Conservation (phyloP, 2,113 vertebrate species). For the Trochalopteron elliotii region DNA sequence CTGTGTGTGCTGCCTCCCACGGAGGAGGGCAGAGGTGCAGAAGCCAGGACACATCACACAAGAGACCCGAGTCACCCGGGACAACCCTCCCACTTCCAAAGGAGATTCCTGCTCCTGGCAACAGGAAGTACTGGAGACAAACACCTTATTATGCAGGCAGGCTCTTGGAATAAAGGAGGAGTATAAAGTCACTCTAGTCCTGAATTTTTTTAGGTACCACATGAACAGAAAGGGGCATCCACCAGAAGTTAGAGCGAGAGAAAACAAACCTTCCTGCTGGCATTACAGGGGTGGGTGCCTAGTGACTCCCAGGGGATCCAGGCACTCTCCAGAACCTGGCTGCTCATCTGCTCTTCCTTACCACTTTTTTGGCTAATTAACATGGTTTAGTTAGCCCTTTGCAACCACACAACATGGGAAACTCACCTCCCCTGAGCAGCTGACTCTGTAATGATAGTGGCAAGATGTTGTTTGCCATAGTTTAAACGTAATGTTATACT, state of each 20-base stretch:
- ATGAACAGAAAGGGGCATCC: not conserved
- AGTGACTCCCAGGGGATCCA: fast-evolving
- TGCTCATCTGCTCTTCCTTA: not conserved
- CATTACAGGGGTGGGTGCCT: not conserved
- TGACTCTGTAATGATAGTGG: not conserved
- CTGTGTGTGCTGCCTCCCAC: too few species aligned
- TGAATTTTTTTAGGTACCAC: not conserved
- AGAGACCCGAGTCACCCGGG: not conserved
- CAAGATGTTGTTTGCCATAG: not conserved
- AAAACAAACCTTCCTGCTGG: not conserved
- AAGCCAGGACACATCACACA: not conserved
- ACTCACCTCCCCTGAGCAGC: not conserved
- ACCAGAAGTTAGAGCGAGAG: not conserved
- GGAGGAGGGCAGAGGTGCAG: not conserved
- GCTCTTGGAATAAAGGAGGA: not conserved
- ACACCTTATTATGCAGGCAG: not conserved
- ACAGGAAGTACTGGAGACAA: not conserved
- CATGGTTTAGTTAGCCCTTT: slow-evolving; percentile 28
- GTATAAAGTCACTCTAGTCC: not conserved
- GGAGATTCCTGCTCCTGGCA: fast-evolving
- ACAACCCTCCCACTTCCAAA: fast-evolving
- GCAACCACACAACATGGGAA: not conserved
- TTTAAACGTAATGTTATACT: not conserved
- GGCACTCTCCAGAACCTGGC: not conserved
- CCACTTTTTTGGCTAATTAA: not conserved